These are phyloP conservation scores for Chelonia mydas DNA, from an alignment of 2,797 vertebrate species.

Conservation along the genomic window DNA sequence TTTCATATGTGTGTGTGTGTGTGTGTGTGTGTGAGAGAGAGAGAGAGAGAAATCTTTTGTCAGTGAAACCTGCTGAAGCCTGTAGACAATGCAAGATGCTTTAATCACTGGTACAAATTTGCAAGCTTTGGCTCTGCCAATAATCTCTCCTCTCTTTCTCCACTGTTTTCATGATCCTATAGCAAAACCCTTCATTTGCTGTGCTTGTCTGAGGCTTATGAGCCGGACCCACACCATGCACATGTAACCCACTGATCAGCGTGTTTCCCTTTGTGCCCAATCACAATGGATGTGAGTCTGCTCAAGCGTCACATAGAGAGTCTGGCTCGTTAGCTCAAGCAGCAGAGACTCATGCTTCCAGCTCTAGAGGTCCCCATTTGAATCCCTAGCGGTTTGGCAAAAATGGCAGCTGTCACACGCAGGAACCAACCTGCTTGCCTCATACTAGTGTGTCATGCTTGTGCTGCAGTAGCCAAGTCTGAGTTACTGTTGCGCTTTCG, in stretches of 20 bases:
- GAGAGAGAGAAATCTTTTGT: constrained; percentile 80
- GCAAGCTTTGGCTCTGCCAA: constrained; percentile 78
- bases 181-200: constrained; percentile 46
- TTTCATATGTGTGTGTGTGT: constrained; percentile 75
- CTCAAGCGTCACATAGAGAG: background rate
- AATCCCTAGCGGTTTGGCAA: accelerated
- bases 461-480: background rate
- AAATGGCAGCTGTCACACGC: accelerated
- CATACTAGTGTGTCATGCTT: background rate
- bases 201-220: constrained; percentile 52
- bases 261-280: background rate
- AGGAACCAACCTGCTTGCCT: background rate
- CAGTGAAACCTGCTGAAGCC: constrained; percentile 78
- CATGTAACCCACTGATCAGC: accelerated
- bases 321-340: background rate
- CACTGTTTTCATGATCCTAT: constrained; percentile 68
- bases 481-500: background rate
- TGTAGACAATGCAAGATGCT: constrained; percentile 80
- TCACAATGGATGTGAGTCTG: background rate
- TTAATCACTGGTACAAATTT: constrained; percentile 82
- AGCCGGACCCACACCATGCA: constrained; percentile 32
- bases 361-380: background rate
- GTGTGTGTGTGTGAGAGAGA: background rate
- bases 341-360: background rate
- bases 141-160: constrained; percentile 70